Conservation (phyloP, 2,113 vertebrate species). For the Notarius quadriscutis region DNA sequence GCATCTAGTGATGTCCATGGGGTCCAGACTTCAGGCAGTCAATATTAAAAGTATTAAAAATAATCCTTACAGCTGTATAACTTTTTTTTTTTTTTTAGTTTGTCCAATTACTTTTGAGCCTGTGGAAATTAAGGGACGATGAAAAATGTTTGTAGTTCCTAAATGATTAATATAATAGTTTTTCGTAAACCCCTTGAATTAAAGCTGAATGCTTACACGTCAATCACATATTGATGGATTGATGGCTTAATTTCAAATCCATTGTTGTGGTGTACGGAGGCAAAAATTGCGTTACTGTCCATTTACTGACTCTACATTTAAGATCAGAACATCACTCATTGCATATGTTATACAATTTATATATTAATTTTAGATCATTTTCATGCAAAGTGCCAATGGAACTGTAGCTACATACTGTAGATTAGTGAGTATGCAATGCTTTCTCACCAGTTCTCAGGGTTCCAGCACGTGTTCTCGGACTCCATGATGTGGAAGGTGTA, state of each 20-base stretch:
- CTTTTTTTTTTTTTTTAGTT: neutral
- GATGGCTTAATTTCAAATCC: neutral
- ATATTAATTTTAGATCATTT: neutral
- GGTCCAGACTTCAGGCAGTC: neutral
- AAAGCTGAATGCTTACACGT: neutral
- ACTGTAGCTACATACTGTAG: neutral
- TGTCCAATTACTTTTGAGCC: neutral
- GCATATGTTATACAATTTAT: neutral
- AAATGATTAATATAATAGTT: neutral
- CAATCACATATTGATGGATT: neutral
- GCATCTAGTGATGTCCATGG: neutral
- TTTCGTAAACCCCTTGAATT: neutral
- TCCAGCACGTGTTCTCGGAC: constrained; percentile 81
- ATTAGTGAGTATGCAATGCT: constrained; percentile 21
- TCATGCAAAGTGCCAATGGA: neutral
- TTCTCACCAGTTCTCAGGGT: constrained; percentile 90
- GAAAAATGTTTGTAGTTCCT: neutral
- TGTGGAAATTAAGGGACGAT: neutral
- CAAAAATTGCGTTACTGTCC: neutral
- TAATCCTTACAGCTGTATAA: neutral
- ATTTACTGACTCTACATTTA: neutral
- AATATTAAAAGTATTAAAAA: neutral
- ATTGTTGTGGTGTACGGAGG: neutral
- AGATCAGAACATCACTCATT: neutral
- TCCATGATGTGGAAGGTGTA: constrained; percentile 97